These are phyloP conservation scores for Gasterosteus aculeatus DNA, from an alignment of 2,113 vertebrate genomes.

Conservation along the genomic window DNA sequence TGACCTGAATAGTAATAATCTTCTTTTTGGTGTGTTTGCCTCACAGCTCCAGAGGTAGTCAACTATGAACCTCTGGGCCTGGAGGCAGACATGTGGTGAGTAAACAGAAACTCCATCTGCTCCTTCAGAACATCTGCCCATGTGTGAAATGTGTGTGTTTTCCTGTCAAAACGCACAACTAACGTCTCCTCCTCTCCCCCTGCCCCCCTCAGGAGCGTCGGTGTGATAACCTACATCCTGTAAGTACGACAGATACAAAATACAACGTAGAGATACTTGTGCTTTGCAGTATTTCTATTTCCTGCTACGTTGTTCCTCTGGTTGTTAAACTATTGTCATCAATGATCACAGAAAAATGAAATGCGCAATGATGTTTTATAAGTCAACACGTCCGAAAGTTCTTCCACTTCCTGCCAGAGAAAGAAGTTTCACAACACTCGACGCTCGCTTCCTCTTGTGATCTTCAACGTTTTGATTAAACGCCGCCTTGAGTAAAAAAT, in stretches of 20 bases:
- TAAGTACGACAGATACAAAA: conserved; percentile 65
- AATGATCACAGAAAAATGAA: too few relatives aligned
- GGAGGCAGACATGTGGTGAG: conserved; percentile 99
- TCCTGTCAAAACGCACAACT: neutral
- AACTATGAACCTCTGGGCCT: conserved; percentile 98
- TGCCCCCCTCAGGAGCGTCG: conserved; percentile 68
- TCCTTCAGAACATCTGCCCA: neutral
- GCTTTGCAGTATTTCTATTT: too few relatives aligned
- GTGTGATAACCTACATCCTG: conserved; percentile 81
- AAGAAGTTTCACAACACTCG: too few relatives aligned
- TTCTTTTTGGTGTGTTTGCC: conserved; percentile 49
- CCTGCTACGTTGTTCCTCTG: too few relatives aligned
- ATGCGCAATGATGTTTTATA: too few relatives aligned
- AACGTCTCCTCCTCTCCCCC: neutral
- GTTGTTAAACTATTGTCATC: too few relatives aligned
- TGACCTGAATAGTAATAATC: conserved; percentile 11
- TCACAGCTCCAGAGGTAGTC: conserved; percentile 96
- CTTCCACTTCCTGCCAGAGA: too few relatives aligned
- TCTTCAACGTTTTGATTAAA: too few relatives aligned
- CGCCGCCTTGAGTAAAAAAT: too few relatives aligned
- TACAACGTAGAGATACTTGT: neutral
- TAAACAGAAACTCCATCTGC: conserved; percentile 16
- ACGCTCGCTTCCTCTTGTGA: too few relatives aligned
- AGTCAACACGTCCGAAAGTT: too few relatives aligned
- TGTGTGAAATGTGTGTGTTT: neutral